phyloP scores from a whole-genome alignment of 2,888 invertebrate genomes.

The Cyclophora punctaria region DNA sequence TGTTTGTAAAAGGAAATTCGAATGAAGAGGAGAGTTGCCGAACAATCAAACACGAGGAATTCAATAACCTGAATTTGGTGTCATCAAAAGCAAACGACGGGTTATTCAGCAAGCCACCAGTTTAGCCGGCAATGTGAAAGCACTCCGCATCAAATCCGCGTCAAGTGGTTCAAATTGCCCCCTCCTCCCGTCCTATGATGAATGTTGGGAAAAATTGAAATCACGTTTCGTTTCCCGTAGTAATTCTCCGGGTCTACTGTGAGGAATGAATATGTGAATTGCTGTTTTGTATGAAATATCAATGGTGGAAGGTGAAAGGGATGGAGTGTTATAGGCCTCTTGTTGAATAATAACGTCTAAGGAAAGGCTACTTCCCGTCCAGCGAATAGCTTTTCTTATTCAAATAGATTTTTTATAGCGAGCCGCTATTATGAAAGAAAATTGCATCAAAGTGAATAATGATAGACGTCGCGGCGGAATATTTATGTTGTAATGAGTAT shows the following conservation, averaged over 20 bases:
- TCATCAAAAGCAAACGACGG: conserved; percentile 54
- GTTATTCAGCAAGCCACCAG: conserved; percentile 52
- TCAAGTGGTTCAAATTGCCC: conserved; percentile 57
- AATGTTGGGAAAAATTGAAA: conserved; percentile 58
- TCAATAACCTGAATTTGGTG: conserved; percentile 42
- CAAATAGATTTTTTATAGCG: no score
- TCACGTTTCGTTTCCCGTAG: conserved; percentile 48
- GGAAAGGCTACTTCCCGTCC: conserved; percentile 6
- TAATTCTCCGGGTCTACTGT: conserved; percentile 29
- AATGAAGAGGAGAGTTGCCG: conserved; percentile 13
- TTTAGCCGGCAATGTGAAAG: conserved; percentile 45
- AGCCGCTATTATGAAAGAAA: no score
- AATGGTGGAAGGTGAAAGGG: conserved; percentile 31
- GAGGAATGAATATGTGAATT: conserved; percentile 36
- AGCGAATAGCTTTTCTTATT: conserved; percentile 1
- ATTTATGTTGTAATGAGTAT: conserved; percentile 24
- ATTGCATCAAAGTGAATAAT: no score
- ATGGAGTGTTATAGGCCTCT: conserved; percentile 15
- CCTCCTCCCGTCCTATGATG: conserved; percentile 42
- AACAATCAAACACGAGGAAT: conserved; percentile 33
- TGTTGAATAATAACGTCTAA: conserved; percentile 7
- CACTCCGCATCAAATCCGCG: conserved; percentile 55
- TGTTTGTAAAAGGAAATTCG: conserved; percentile 17
- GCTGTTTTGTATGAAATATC: conserved; percentile 37
- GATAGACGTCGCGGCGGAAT: no score